Conservation (phyloP, 2,888 invertebrate genomes). For the Leptinotarsa peninsularis region DNA sequence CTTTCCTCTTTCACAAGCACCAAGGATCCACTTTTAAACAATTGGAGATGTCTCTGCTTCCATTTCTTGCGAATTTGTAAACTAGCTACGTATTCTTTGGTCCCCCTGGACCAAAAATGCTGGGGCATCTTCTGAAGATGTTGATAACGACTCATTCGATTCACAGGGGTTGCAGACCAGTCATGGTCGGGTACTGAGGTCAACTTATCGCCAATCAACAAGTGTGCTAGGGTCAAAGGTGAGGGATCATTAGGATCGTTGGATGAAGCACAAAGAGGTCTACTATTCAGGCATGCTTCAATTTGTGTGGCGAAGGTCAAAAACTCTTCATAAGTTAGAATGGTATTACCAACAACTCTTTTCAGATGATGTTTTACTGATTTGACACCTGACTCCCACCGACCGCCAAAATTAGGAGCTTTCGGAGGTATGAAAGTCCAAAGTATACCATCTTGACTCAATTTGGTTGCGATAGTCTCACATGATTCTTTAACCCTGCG, state of each 20-base stretch:
- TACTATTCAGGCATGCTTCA: constrained; percentile 54
- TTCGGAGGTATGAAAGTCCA: constrained; percentile 29
- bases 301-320: constrained; percentile 25
- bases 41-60: constrained; percentile 22
- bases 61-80: constrained; percentile 45
- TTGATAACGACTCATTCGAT: constrained; percentile 47
- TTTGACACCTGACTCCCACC: constrained; percentile 25
- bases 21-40: neutral
- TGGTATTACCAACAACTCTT: constrained; percentile 21
- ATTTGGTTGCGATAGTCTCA: neutral
- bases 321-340: constrained; percentile 30
- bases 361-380: constrained; percentile 30
- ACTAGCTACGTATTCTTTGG: constrained; percentile 46
- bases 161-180: constrained; percentile 30
- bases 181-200: constrained; percentile 43
- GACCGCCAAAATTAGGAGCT: constrained; percentile 28
- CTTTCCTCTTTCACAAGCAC: constrained; percentile 30
- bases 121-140: constrained; percentile 44
- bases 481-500: neutral
- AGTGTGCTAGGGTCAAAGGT: constrained; percentile 52
- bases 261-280: constrained; percentile 50
- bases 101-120: constrained; percentile 48
- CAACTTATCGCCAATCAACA: constrained; percentile 48
- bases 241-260: constrained; percentile 49
- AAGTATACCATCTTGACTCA: neutral